phyloP scores from a whole-genome alignment of 2,113 vertebrate genomes.

The Myodes glareolus region DNA sequence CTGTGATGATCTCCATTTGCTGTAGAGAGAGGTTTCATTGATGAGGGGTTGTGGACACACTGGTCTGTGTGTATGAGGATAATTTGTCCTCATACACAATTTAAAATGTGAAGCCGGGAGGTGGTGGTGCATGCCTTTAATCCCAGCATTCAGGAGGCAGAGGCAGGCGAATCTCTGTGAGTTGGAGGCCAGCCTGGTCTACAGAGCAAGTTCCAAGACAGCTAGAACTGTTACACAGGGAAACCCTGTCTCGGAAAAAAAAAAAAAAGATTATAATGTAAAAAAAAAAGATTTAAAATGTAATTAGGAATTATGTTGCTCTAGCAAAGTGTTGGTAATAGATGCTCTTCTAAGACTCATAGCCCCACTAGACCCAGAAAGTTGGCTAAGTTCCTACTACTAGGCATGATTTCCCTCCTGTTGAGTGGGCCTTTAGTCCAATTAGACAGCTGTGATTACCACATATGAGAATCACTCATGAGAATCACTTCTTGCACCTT shows the following conservation, averaged over 20 bases:
- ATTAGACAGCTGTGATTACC: neutral
- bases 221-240: no score
- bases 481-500: neutral
- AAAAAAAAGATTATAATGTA: no score
- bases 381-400: neutral
- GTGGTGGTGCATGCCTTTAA: no score
- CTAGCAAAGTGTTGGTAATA: neutral
- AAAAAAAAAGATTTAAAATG: neutral
- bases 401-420: neutral
- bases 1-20: neutral
- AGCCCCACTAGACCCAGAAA: neutral
- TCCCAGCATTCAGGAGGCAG: no score
- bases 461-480: neutral
- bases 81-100: no score
- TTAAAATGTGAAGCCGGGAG: neutral
- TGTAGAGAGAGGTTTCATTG: neutral
- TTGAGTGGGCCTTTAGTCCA: neutral
- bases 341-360: neutral
- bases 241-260: no score
- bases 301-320: neutral
- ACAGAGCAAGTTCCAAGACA: no score
- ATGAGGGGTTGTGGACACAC: neutral
- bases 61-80: neutral
- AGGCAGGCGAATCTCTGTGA: no score
- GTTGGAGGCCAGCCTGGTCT: no score